Evolutionary conservation across 2,888 invertebrate genomes (phyloP).

Genomic region (Mylabris sibirica): DNA sequence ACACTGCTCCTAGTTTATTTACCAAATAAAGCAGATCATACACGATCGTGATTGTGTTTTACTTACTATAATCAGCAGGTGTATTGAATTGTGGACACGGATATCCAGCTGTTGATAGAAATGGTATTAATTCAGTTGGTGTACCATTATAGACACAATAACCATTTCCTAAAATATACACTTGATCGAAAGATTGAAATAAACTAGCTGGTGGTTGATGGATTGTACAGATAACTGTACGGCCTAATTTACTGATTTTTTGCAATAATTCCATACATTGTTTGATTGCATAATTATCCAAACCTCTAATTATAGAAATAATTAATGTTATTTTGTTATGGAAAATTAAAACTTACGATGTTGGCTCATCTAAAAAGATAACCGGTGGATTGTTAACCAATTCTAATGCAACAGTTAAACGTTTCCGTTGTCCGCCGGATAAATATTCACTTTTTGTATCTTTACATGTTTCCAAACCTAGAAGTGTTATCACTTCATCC

Average conservation of each 20-base stretch:
- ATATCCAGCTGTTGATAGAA: slow-evolving; percentile 69
- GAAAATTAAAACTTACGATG: slow-evolving; percentile 68
- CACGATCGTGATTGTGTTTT: background rate
- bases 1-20: background rate
- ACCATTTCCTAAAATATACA: slow-evolving; percentile 67
- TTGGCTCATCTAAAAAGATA: slow-evolving; percentile 83
- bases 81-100: slow-evolving; percentile 80
- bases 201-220: slow-evolving; percentile 83
- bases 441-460: slow-evolving; percentile 71
- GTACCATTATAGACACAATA: slow-evolving; percentile 74
- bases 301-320: slow-evolving; percentile 63
- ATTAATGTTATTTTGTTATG: slow-evolving; percentile 4
- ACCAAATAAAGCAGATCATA: background rate
- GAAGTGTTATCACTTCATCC: slow-evolving; percentile 74
- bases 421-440: slow-evolving; percentile 81
- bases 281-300: slow-evolving; percentile 77
- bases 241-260: slow-evolving; percentile 72
- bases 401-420: slow-evolving; percentile 79
- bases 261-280: slow-evolving; percentile 75
- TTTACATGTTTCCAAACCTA: slow-evolving; percentile 72
- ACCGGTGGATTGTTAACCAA: slow-evolving; percentile 84
- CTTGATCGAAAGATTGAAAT: slow-evolving; percentile 77
- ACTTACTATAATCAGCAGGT: slow-evolving; percentile 74
- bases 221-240: slow-evolving; percentile 81
- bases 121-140: slow-evolving; percentile 73